These are phyloP conservation scores for Styela clava DNA, from an alignment of 23 tunicate species.

Conservation along the genomic window DNA sequence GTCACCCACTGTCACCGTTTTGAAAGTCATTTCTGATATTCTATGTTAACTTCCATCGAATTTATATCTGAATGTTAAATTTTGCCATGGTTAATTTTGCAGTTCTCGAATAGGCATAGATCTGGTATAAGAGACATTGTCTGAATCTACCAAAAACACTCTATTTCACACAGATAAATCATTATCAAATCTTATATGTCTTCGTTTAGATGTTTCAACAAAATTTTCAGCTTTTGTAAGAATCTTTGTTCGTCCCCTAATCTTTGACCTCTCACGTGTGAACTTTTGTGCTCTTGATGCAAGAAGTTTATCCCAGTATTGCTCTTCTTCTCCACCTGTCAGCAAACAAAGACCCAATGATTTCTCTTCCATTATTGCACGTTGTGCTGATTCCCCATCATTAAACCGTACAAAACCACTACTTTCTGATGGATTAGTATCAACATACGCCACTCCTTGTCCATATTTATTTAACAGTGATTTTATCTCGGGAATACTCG, in stretches of 20 bases:
- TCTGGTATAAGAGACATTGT: too few species aligned
- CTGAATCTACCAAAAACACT: too few species aligned
- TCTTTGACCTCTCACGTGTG: conserved; percentile 50
- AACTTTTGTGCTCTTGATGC: conserved; percentile 58
- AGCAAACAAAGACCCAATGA: conserved; percentile 39
- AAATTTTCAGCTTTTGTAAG: conserved; percentile 36
- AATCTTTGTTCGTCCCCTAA: conserved; percentile 59
- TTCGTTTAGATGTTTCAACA: conserved; percentile 26
- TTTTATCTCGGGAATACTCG: conserved; percentile 25
- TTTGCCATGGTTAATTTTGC: too few species aligned
- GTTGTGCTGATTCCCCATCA: conserved; percentile 64
- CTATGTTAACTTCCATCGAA: too few species aligned
- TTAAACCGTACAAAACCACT: conserved; percentile 53
- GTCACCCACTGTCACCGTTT: too few species aligned
- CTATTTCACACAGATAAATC: conserved; percentile 14
- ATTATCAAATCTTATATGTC: conserved; percentile 74
- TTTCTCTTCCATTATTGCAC: conserved; percentile 71
- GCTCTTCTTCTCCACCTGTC: conserved; percentile 68
- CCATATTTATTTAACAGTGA: conserved; percentile 36
- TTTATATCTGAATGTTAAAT: too few species aligned
- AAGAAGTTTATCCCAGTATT: conserved; percentile 69
- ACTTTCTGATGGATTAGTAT: conserved; percentile 21
- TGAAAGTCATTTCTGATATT: too few species aligned
- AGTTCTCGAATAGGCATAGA: too few species aligned
- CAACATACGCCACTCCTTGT: conserved; percentile 70